Evolutionary conservation across 2,113 vertebrate species (phyloP).

Genomic region (Furnarius figulus): DNA sequence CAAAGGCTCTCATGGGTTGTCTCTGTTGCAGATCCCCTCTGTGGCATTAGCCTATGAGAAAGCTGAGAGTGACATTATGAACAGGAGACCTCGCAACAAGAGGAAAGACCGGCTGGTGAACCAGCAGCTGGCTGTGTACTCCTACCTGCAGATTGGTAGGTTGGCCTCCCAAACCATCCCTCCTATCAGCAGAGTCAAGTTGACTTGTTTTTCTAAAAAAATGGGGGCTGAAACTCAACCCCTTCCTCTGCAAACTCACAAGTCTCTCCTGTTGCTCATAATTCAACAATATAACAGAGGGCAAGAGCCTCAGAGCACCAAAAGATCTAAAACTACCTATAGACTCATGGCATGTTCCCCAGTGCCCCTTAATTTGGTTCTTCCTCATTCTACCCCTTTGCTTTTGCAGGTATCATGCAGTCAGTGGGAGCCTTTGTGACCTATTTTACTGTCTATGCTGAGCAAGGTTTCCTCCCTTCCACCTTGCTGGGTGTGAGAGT

Average conservation of each 20-base stretch:
- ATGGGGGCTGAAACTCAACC: neutral
- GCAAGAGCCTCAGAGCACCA: neutral
- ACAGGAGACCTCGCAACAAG: constrained; percentile 80
- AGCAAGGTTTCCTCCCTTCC: constrained; percentile 76
- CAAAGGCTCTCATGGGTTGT: neutral
- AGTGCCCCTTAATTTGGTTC: neutral
- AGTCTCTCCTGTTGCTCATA: neutral
- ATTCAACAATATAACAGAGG: neutral
- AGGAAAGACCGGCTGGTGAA: constrained; percentile 79
- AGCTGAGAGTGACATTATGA: constrained; percentile 84
- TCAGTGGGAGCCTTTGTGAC: constrained; percentile 78
- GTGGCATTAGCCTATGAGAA: constrained; percentile 81
- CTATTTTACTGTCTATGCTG: constrained; percentile 77
- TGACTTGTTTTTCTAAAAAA: too few species aligned
- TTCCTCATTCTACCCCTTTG: neutral
- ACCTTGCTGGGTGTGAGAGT: constrained; percentile 64
- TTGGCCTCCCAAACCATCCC: neutral
- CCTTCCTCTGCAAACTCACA: neutral
- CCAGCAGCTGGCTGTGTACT: constrained; percentile 73
- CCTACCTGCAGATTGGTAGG: constrained; percentile 81
- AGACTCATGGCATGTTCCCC: neutral
- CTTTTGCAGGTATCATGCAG: constrained; percentile 76
- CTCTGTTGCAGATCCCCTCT: constrained; percentile 77
- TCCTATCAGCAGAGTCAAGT: accelerated
- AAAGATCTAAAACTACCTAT: neutral